Conservation (phyloP, 2,113 vertebrate genomes). For the Urocynchramus pylzowi region DNA sequence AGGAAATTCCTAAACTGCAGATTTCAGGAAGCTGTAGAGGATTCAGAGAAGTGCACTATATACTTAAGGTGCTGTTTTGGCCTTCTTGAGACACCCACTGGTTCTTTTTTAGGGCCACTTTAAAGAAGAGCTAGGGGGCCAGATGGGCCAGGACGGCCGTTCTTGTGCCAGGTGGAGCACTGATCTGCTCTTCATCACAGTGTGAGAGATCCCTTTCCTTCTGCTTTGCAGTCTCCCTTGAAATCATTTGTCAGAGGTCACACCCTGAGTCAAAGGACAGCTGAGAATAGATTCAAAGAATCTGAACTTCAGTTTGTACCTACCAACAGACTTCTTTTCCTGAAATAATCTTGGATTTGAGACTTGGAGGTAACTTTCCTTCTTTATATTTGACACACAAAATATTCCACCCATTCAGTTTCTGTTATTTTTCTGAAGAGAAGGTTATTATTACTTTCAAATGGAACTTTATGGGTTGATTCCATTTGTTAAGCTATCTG, state of each 20-base stretch:
- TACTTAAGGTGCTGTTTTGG: not conserved
- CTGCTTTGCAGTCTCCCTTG: not conserved
- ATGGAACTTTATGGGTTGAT: not conserved
- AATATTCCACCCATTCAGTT: not conserved
- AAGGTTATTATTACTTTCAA: not conserved
- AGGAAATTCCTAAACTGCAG: not conserved
- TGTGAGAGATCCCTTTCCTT: not conserved
- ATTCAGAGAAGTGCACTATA: not conserved
- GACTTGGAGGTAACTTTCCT: not conserved
- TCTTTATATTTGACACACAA: not conserved
- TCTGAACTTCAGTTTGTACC: not conserved
- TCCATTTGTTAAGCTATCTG: not conserved
- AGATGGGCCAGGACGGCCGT: not conserved
- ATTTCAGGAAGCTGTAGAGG: not conserved
- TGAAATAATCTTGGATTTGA: not conserved
- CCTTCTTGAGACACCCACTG: not conserved
- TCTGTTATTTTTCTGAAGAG: not conserved
- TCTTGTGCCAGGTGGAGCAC: not conserved
- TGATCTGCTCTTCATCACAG: not conserved
- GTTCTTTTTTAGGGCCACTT: not conserved
- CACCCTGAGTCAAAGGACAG: not conserved
- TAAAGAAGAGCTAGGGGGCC: not conserved
- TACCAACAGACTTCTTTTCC: not conserved
- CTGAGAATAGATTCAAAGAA: conserved; percentile 1
- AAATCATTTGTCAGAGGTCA: conserved; percentile 14